These are phyloP conservation scores for Otocyon megalotis DNA, from an alignment of 2,113 vertebrate genomes.

Conservation along the genomic window DNA sequence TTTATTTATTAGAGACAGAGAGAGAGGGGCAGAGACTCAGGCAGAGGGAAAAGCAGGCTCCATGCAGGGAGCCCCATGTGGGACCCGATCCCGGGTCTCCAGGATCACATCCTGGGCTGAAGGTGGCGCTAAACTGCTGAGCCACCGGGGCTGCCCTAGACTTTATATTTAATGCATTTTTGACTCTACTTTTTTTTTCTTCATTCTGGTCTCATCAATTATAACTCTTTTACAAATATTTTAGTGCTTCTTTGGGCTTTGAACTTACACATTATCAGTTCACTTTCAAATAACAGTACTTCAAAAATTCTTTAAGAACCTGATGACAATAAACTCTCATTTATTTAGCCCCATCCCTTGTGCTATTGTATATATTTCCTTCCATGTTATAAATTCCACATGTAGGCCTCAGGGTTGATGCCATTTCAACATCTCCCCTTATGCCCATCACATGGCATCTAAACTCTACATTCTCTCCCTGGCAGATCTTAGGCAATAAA, in stretches of 20 bases:
- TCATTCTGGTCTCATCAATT: background rate
- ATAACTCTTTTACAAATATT: background rate
- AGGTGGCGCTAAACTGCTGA: too few relatives aligned
- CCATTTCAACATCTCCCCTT: background rate
- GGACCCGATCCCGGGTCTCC: too few relatives aligned
- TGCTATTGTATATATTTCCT: background rate
- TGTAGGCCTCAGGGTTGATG: background rate
- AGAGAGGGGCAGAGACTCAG: too few relatives aligned
- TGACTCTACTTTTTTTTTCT: background rate
- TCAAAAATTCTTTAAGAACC: background rate
- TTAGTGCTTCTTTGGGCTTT: background rate
- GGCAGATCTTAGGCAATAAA: background rate
- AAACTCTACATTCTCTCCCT: background rate
- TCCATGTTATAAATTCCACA: background rate
- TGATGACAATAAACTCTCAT: background rate
- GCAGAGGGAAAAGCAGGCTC: too few relatives aligned
- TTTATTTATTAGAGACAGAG: too few relatives aligned
- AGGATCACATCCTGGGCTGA: too few relatives aligned
- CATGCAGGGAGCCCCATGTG: too few relatives aligned
- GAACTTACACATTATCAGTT: background rate
- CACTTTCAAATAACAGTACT: background rate
- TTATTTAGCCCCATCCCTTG: background rate
- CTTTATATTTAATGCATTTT: background rate
- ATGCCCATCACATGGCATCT: background rate
- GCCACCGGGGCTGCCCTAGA: too few relatives aligned